These are phyloP conservation scores for Laothoe populi DNA, from an alignment of 2,888 invertebrate species.

Conservation along the genomic window DNA sequence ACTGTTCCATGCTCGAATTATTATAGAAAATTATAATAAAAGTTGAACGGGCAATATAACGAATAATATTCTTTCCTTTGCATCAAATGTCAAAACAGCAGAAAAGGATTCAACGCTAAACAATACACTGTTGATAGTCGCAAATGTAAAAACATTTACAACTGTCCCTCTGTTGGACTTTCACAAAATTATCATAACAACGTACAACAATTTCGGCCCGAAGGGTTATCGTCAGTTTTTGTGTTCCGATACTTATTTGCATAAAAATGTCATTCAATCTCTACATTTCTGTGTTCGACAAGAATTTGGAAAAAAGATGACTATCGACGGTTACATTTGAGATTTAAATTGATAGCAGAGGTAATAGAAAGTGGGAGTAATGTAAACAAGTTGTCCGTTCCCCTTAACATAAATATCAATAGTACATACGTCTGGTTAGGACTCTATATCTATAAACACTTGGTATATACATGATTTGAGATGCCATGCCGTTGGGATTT, in stretches of 20 bases:
- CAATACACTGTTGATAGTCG: slow-evolving; percentile 5
- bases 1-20: too few species aligned
- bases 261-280: slow-evolving; percentile 61
- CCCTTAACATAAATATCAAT: not conserved
- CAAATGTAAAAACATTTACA: slow-evolving; percentile 11
- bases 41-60: not conserved
- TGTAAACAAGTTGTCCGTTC: not conserved
- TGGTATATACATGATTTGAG: too few species aligned
- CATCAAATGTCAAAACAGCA: not conserved
- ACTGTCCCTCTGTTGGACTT: slow-evolving; percentile 46
- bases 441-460: too few species aligned
- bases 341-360: slow-evolving; percentile 8
- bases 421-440: not conserved
- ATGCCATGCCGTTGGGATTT: too few species aligned
- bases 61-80: not conserved
- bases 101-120: not conserved
- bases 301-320: slow-evolving; percentile 45
- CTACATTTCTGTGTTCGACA: slow-evolving; percentile 41
- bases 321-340: slow-evolving; percentile 40
- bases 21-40: too few species aligned
- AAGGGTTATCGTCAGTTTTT: slow-evolving; percentile 61
- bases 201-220: slow-evolving; percentile 57
- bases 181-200: slow-evolving; percentile 76
- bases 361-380: slow-evolving; percentile 5
- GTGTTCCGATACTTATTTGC: slow-evolving; percentile 57